A percentile compares a stretch with the other conserved stretches of the same genome.
Conservation (phyloP, 2,113 vertebrate species). For the Sciurus niger region DNA sequence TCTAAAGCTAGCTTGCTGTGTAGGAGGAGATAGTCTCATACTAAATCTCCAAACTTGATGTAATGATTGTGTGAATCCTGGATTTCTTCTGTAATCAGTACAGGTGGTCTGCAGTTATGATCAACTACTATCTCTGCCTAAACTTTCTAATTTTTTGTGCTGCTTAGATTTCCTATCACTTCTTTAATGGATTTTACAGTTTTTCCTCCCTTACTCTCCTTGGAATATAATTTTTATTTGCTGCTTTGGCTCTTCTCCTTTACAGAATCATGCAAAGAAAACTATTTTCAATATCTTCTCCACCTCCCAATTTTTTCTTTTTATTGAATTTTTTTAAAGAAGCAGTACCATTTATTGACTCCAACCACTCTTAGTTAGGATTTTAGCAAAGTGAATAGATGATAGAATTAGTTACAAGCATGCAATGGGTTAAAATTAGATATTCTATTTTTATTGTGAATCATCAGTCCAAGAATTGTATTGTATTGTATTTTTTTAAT, state of each 20-base stretch:
- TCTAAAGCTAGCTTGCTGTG: not conserved
- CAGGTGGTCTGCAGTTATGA: too few relatives aligned
- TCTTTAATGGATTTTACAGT: not conserved
- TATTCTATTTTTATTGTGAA: slow-evolving; percentile 82
- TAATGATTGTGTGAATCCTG: too few relatives aligned
- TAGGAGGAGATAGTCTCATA: too few relatives aligned
- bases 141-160: not conserved
- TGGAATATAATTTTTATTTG: not conserved
- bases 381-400: slow-evolving; percentile 89
- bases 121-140: not conserved
- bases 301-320: not conserved
- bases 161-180: not conserved
- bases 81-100: too few relatives aligned
- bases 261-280: too few relatives aligned
- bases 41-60: too few relatives aligned
- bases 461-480: slow-evolving; percentile 74
- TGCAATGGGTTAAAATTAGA: slow-evolving; percentile 87
- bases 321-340: slow-evolving; percentile 72
- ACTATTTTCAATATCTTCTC: not conserved
- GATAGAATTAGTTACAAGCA: slow-evolving; percentile 88
- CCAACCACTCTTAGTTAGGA: slow-evolving; percentile 88
- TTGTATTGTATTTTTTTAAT: too few relatives aligned
- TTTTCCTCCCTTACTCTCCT: not conserved
- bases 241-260: not conserved
- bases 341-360: slow-evolving; percentile 89